Base-by-base conservation (phyloP, 2,113 vertebrate genomes). In the Asarcornis scutulata region DNA sequence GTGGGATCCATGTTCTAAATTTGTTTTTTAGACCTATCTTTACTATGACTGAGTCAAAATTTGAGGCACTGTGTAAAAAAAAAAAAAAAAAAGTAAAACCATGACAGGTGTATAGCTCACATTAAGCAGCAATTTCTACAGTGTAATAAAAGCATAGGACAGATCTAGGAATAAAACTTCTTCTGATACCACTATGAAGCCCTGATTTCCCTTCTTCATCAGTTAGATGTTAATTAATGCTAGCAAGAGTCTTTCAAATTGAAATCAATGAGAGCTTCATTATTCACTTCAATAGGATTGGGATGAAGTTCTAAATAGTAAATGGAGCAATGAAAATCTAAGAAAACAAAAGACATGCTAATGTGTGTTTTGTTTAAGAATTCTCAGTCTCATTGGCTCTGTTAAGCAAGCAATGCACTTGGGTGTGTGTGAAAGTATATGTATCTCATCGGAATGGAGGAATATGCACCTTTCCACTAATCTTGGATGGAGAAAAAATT, bases 221-320 rank as follows among this genome's bases (percentile, higher is more conserved):
- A 40, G 60, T 86, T 79, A 90, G 52, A 79, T 60, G 69, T 81
- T 86, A 86, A 89, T 79, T 89, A 95, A 91, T 89, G 69, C 14
- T 62, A 60, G 60, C 2, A 36, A 90, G 62, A 94, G 66, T 21
- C 18, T 84, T 96, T 92, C 88, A 95, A 93, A 94, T 75, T 93
- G 62, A 96, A 93, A 96, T 95, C 95, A 82, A 93, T 94, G 48
- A 20, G 48, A 91, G 48, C 84, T 95, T 94, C 92, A 96, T 93
- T 95, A 93, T 92, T 94, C 76, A 88, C 66, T 78, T 94, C 92
- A 95, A 44, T 27, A 78, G 56, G 29, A 93, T 56, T 86, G 62
- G 68, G 86, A 91, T 84, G 86, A 88, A 86, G 73, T 78, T 72
- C 80, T 92, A 95, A 91, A 86, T 3, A 90, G 83, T 64, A 96